Evolutionary conservation across 2,888 invertebrate species (phyloP), one percentile per base, ranked within the genome.

Genomic region (Epinotia brunnichana): DNA sequence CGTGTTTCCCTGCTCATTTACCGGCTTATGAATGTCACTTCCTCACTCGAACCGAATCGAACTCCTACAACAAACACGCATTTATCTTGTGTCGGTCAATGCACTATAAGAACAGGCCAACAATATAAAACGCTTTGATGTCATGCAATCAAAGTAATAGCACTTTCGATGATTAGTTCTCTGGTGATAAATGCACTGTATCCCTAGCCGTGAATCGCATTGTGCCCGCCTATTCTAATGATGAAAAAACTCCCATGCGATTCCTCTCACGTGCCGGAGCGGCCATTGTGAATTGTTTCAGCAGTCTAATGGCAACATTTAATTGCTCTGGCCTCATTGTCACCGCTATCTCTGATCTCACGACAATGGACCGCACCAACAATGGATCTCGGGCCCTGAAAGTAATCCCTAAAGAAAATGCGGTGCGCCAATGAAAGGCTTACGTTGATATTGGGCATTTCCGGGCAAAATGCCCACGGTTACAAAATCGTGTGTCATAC

Each of bases 281-380:
- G 56, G 69, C 76, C 81, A 89, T 91, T 91, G 91, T 91, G 87
- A 79, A 90, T 91, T 91, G 90, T 91, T 88, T 75, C 77, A 78
- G 81, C 81, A 79, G 82, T 82, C 83, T 85, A 85, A 87, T 87
- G 82, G 85, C 81, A 82, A 82, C 85, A 82, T 86, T 89, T 90
- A 90, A 91, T 90, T 89, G 90, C 86, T 82, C 81, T 81, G 86
- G 82, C 83, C 87, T 87, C 87, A 88, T 90, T 88, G 89, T 88
- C 86, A 83, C 82, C 81, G 82, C 79, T 88, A 89, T 90, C 88
- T 85, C 76, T 68, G 82, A 90, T 92, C 90, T 86, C 86, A 87
- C 85, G 85, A 85, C 83, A 84, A 82, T 82, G 81, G 81, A 66
- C 60, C 63, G 44, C 71, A 69, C 61, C 74, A 78, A 84, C 84